A percentile compares a stretch with the other conserved stretches of the same genome.
Conservation (phyloP, 2,888 invertebrate species). For the Lithodes maja region DNA sequence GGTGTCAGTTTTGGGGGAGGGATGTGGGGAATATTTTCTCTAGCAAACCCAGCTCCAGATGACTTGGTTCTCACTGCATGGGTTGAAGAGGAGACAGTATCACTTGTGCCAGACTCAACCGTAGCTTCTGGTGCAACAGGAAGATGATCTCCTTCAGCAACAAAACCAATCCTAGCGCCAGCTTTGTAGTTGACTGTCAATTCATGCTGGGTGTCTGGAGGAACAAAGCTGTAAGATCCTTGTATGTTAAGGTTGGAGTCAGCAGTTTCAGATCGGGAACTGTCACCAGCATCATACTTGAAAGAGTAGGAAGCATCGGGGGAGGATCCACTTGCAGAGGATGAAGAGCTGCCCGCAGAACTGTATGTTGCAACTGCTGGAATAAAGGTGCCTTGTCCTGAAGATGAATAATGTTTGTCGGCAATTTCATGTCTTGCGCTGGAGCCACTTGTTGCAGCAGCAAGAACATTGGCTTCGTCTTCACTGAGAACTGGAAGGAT, state of each 20-base stretch:
- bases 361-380: background rate
- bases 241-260: constrained; percentile 67
- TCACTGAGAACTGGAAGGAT: constrained; percentile 44
- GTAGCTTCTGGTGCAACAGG: constrained; percentile 57
- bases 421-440: background rate
- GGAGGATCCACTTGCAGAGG: background rate
- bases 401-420: background rate
- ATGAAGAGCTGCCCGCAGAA: background rate
- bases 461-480: constrained; percentile 41
- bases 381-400: background rate
- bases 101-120: background rate
- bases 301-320: constrained; percentile 62
- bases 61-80: constrained; percentile 71
- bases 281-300: constrained; percentile 70
- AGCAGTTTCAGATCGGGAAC: constrained; percentile 68
- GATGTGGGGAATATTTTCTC: background rate
- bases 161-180: constrained; percentile 67
- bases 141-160: constrained; percentile 63
- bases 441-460: background rate
- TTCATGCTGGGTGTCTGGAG: constrained; percentile 32
- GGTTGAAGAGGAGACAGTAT: constrained; percentile 30
- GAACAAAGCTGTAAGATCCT: constrained; percentile 71
- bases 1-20: background rate
- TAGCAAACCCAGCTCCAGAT: background rate
- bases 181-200: constrained; percentile 67